phyloP scores from a whole-genome alignment of 2,888 invertebrate species.

The Amblyjoppa proteus region DNA sequence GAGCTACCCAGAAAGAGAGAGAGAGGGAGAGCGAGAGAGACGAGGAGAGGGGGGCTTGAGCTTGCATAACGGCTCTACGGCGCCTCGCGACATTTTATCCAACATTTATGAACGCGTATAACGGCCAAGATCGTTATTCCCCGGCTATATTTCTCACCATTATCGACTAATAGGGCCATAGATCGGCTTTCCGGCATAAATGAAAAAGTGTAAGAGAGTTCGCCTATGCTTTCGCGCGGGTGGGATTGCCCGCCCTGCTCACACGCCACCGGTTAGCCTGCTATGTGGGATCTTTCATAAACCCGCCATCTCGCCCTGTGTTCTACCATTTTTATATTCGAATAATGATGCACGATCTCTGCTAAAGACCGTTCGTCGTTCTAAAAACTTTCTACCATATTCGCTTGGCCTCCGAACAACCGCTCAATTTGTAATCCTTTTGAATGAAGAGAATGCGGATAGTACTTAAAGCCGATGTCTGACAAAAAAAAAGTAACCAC shows the following conservation, averaged over 20 bases:
- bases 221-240: not conserved
- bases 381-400: slow-evolving; percentile 36
- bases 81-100: slow-evolving; percentile 78
- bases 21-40: no score
- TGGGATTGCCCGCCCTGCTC: not conserved
- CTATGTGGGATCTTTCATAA: slow-evolving; percentile 8
- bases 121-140: slow-evolving; percentile 77
- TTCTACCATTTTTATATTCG: slow-evolving; percentile 43
- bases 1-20: slow-evolving; percentile 28
- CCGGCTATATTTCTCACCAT: slow-evolving; percentile 77
- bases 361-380: slow-evolving; percentile 35
- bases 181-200: slow-evolving; percentile 75
- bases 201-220: slow-evolving; percentile 74
- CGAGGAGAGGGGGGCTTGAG: not conserved
- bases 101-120: slow-evolving; percentile 78
- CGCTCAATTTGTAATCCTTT: slow-evolving; percentile 35
- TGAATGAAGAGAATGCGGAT: not conserved
- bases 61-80: slow-evolving; percentile 66
- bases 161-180: slow-evolving; percentile 79
- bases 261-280: not conserved
- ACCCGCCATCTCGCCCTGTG: not conserved
- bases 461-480: not conserved
- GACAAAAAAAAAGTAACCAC: not conserved
- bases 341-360: slow-evolving; percentile 44
- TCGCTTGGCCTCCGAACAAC: slow-evolving; percentile 1